phyloP scores from a whole-genome alignment of 2,888 invertebrate species.

The Synergus umbraculus region DNA sequence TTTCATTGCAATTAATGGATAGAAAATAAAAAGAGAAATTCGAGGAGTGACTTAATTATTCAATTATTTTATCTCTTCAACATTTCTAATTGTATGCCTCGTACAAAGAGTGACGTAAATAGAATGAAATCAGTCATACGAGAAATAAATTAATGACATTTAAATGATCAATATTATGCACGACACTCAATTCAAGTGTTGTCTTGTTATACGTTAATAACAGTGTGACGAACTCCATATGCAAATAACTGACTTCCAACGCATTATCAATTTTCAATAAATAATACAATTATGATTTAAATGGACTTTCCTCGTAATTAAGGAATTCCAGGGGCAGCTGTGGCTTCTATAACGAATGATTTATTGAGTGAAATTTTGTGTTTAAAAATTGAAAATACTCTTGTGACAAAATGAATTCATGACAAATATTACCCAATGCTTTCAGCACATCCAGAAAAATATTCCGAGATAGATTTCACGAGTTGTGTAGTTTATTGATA shows the following conservation, averaged over 20 bases:
- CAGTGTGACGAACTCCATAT: background rate
- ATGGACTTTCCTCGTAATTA: background rate
- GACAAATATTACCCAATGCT: background rate
- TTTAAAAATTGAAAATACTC: background rate
- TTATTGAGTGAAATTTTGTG: background rate
- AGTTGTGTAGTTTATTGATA: background rate
- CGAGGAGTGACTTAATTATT: background rate
- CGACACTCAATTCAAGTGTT: background rate
- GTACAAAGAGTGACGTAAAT: conserved; percentile 7
- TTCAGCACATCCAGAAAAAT: background rate
- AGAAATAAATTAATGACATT: background rate
- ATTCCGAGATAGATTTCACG: background rate
- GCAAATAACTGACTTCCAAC: background rate
- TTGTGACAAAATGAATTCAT: background rate
- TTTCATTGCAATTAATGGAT: background rate
- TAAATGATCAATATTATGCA: background rate
- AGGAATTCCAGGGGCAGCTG: background rate
- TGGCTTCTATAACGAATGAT: background rate
- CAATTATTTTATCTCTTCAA: background rate
- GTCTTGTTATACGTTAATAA: background rate
- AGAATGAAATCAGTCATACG: conserved; percentile 9
- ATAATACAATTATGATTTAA: background rate
- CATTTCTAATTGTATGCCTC: conserved; percentile 1
- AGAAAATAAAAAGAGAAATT: background rate
- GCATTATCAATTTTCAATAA: background rate